phyloP scores from a whole-genome alignment of 1,140 invertebrate genomes.

The Listronotus oregonensis region DNA sequence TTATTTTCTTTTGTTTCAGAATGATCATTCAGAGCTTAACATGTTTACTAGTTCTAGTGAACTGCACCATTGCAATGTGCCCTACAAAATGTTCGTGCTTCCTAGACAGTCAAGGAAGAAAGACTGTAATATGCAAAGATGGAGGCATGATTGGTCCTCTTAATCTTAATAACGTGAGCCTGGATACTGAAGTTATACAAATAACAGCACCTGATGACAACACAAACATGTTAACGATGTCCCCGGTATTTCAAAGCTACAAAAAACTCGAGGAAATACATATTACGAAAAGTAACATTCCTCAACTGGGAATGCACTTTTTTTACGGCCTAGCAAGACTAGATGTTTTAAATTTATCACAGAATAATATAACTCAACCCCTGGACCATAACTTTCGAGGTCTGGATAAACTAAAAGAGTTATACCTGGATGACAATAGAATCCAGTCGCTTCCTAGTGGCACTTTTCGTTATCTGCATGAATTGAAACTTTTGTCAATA shows the following conservation, averaged over 20 bases:
- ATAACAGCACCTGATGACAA: conserved; percentile 69
- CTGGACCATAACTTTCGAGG: conserved; percentile 82
- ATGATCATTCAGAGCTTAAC: conserved; percentile 58
- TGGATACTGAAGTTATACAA: conserved; percentile 67
- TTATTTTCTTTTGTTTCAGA: conserved; percentile 52
- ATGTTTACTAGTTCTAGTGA: conserved; percentile 50
- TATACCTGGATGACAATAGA: conserved; percentile 85
- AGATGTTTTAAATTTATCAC: conserved; percentile 70
- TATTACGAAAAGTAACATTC: conserved; percentile 75
- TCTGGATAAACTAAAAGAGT: conserved; percentile 75
- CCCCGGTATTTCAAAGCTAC: conserved; percentile 73
- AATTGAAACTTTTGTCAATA: conserved; percentile 70
- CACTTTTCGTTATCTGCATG: conserved; percentile 71
- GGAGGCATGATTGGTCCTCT: conserved; percentile 66
- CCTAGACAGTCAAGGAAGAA: conserved; percentile 47
- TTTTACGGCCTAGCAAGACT: conserved; percentile 76
- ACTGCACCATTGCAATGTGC: conserved; percentile 58
- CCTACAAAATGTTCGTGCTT: conserved; percentile 49
- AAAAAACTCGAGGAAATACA: conserved; percentile 72
- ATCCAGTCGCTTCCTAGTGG: conserved; percentile 74
- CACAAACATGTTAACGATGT: conserved; percentile 73
- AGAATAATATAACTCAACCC: conserved; percentile 77
- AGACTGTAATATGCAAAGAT: conserved; percentile 56
- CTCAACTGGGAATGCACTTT: conserved; percentile 76
- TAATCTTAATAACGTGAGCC: conserved; percentile 65